A percentile compares a stretch with the other conserved stretches of the same genome.
phyloP scores from a whole-genome alignment of 2,797 vertebrate species.

The Babyrousa celebensis region DNA sequence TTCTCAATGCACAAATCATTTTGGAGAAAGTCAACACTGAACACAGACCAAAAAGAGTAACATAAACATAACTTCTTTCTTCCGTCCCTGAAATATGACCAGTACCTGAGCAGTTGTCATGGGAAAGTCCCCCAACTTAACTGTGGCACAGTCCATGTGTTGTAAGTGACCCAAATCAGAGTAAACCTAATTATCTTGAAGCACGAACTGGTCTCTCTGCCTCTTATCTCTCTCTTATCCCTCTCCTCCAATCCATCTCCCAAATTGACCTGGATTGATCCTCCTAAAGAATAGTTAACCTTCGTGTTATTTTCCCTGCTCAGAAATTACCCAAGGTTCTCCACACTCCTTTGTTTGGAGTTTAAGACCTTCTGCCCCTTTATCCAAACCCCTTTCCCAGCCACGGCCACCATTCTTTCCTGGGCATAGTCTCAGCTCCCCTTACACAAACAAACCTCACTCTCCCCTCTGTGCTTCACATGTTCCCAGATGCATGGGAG shows the following conservation, averaged over 20 bases:
- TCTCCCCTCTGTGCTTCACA: rapidly evolving
- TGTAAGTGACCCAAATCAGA: background rate
- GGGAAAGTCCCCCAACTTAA: slow-evolving; percentile 35
- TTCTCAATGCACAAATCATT: background rate
- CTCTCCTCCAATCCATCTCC: background rate
- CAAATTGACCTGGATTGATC: background rate
- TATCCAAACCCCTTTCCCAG: background rate
- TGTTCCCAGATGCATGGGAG: background rate
- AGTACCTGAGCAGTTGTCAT: background rate
- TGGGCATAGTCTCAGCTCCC: background rate
- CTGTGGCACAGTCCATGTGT: background rate
- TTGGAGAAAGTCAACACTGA: slow-evolving; percentile 28
- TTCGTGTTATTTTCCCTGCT: background rate
- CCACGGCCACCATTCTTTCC: background rate
- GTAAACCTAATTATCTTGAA: slow-evolving; percentile 15
- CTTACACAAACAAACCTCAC: background rate
- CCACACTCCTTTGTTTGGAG: background rate
- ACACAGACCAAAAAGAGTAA: background rate
- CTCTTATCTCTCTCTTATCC: slow-evolving; percentile 30
- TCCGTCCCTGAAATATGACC: slow-evolving; percentile 18
- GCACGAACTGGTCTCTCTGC: background rate
- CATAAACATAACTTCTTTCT: background rate
- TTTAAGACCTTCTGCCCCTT: background rate
- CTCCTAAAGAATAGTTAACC: slow-evolving; percentile 35
- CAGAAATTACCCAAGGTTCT: background rate